Evolutionary conservation across 2,113 vertebrate species (phyloP).

Genomic region (Galbula dea): DNA sequence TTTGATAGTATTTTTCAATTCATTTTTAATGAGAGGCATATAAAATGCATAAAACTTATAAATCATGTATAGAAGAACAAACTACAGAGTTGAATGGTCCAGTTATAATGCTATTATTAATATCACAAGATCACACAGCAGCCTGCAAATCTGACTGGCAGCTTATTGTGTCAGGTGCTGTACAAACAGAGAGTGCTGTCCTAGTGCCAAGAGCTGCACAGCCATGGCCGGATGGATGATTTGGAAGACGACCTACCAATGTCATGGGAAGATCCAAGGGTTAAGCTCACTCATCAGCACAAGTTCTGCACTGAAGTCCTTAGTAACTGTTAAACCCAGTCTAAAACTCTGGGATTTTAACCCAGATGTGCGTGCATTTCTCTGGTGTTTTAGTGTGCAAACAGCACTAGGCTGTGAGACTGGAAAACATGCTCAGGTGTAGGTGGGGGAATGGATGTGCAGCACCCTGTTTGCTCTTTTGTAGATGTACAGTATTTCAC

Average conservation of each 20-base stretch:
- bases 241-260: not conserved
- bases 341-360: not conserved
- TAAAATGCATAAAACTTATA: constrained; percentile 66
- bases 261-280: not conserved
- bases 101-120: constrained; percentile 59
- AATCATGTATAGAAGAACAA: constrained; percentile 64
- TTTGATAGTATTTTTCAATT: constrained; percentile 62
- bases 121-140: constrained; percentile 13
- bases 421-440: not conserved
- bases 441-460: not conserved
- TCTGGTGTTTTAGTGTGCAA: not conserved
- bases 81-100: constrained; percentile 43
- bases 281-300: not conserved
- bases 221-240: not conserved
- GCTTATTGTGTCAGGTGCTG: not conserved
- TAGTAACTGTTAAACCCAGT: not conserved
- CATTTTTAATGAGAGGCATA: constrained; percentile 65
- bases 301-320: not conserved
- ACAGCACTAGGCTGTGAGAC: not conserved
- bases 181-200: not conserved
- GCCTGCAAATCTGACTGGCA: constrained; percentile 1
- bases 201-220: fast-evolving
- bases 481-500: not conserved
- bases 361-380: fast-evolving
- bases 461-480: not conserved